A percentile compares a stretch with the other conserved stretches of the same genome.
Conservation (phyloP, 92 coral and sea anemone genomes). For the Zoanthus sansibaricus region DNA sequence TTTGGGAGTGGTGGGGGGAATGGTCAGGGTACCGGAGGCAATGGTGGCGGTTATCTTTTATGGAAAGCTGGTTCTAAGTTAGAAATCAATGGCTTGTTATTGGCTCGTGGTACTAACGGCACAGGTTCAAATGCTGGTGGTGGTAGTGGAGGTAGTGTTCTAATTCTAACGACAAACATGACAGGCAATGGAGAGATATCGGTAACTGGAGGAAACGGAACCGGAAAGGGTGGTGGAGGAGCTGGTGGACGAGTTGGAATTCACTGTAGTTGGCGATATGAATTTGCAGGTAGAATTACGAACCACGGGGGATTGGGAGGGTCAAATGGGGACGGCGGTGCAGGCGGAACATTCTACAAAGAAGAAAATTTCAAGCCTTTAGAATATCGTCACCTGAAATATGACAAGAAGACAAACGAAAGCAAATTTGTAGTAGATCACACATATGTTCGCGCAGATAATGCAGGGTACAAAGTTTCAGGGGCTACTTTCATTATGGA, state of each 20-base stretch:
- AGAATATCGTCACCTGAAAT: constrained; percentile 68
- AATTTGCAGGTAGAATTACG: constrained; percentile 66
- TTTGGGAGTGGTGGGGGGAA: constrained; percentile 78
- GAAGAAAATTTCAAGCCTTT: constrained; percentile 74
- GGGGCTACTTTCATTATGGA: constrained; percentile 79
- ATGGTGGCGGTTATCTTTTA: constrained; percentile 65
- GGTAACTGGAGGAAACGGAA: constrained; percentile 71
- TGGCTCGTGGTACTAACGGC: constrained; percentile 64
- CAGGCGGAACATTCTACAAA: constrained; percentile 75
- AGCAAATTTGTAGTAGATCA: constrained; percentile 67
- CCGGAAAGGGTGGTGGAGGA: constrained; percentile 71
- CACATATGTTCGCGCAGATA: constrained; percentile 66
- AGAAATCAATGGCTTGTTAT: constrained; percentile 64
- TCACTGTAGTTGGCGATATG: constrained; percentile 73
- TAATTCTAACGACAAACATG: constrained; percentile 70
- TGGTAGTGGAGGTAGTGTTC: constrained; percentile 76
- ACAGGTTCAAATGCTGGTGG: constrained; percentile 70
- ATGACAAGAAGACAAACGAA: constrained; percentile 58
- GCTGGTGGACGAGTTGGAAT: constrained; percentile 76
- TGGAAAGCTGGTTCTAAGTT: constrained; percentile 63
- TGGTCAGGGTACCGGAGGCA: constrained; percentile 72
- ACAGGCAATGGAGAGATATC: constrained; percentile 75
- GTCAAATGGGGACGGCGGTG: constrained; percentile 61
- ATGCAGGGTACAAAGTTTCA: constrained; percentile 62
- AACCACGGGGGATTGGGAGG: constrained; percentile 77